Conservation (phyloP, 2,888 invertebrate genomes). For the Lagria hirta region DNA sequence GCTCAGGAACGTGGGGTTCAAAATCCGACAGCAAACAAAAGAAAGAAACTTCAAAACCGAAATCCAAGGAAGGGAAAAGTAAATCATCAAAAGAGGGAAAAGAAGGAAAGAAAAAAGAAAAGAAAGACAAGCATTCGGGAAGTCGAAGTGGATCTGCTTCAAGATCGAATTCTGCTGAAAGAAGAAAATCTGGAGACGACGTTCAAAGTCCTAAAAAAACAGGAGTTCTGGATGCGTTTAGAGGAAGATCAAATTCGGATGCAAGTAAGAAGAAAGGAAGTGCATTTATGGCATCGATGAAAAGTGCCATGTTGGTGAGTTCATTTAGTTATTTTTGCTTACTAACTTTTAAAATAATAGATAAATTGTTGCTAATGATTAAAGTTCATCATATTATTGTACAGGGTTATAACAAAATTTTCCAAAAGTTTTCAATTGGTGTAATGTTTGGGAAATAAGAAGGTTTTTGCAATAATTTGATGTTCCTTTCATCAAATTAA, state of each 20-base stretch:
- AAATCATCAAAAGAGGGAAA: conserved; percentile 34
- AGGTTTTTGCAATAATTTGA: too few species aligned
- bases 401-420: too few species aligned
- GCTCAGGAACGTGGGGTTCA: conserved; percentile 66
- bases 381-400: too few species aligned
- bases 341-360: too few species aligned
- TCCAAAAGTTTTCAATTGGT: too few species aligned
- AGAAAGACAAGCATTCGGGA: conserved; percentile 46
- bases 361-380: too few species aligned
- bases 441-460: too few species aligned
- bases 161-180: conserved; percentile 50
- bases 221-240: conserved; percentile 73
- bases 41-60: conserved; percentile 35
- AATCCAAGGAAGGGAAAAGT: conserved; percentile 32
- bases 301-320: conserved; percentile 76
- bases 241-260: conserved; percentile 75
- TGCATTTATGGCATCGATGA: conserved; percentile 83
- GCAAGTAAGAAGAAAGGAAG: conserved; percentile 64
- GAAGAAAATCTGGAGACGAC: conserved; percentile 48
- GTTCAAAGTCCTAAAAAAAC: conserved; percentile 57
- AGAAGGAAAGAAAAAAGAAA: conserved; percentile 39
- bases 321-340: conserved; percentile 2
- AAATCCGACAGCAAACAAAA: conserved; percentile 44
- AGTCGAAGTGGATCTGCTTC: conserved; percentile 54
- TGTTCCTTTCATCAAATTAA: too few species aligned